A percentile compares a stretch with the other conserved stretches of the same genome.
These are phyloP conservation scores for Tuberolachnus salignus DNA, from an alignment of 2,888 invertebrate genomes.

Conservation along the genomic window DNA sequence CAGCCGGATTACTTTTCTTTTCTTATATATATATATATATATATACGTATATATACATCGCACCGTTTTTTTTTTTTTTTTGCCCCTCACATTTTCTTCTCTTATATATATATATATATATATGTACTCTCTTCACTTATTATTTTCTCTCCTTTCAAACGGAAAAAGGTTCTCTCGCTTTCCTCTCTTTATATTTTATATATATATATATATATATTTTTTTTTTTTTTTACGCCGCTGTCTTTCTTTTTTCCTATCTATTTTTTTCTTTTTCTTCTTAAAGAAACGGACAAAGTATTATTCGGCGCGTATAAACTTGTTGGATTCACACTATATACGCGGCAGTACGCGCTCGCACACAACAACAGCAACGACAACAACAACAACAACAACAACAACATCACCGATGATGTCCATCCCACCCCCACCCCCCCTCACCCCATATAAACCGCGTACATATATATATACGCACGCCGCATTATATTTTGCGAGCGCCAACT, in stretches of 20 bases:
- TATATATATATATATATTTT: too few relatives aligned
- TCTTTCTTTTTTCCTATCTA: constrained; percentile 30
- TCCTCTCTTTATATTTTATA: constrained; percentile 13
- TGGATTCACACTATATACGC: constrained; percentile 39
- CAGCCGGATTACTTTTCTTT: constrained; percentile 56
- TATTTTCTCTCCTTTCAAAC: constrained; percentile 56
- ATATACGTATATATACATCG: constrained; percentile 6
- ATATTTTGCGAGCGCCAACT: constrained; percentile 47
- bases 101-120: neutral
- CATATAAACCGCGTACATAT: neutral
- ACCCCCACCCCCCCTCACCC: too few relatives aligned
- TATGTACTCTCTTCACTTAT: constrained; percentile 46
- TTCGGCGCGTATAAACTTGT: constrained; percentile 54
- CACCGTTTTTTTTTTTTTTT: constrained; percentile 34
- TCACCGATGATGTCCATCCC: too few relatives aligned
- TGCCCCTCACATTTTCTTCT: constrained; percentile 39
- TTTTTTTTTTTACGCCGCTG: constrained; percentile 26
- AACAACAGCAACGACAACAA: neutral
- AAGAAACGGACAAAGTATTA: constrained; percentile 52
- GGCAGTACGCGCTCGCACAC: neutral
- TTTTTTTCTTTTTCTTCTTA: constrained; percentile 26
- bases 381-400: neutral
- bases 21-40: constrained; percentile 19
- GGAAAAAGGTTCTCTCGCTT: constrained; percentile 56
- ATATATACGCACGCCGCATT: constrained; percentile 23